Conservation (phyloP, 1,140 invertebrate species). For the Aphaenogaster ashmeadi region DNA sequence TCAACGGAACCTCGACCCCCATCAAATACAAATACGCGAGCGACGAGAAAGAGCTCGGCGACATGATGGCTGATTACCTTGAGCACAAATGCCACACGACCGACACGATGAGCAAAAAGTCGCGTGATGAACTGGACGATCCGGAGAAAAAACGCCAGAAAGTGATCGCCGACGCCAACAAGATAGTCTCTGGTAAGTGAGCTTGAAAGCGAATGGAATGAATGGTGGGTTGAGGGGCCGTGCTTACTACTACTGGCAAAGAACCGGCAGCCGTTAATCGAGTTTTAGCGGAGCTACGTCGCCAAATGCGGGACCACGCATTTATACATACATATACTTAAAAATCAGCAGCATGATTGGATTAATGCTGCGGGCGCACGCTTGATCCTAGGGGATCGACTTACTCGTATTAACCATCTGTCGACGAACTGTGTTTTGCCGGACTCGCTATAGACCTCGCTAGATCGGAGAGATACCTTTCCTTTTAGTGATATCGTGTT, state of each 20-base stretch:
- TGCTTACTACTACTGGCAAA: conserved; percentile 80
- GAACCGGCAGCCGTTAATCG: conserved; percentile 57
- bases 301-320: conserved; percentile 40
- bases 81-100: conserved; percentile 83
- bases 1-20: conserved; percentile 87
- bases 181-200: conserved; percentile 85
- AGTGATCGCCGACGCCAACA: conserved; percentile 85
- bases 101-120: conserved; percentile 84
- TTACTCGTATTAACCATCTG: conserved; percentile 68
- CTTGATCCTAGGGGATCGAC: conserved; percentile 62
- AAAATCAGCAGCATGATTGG: conserved; percentile 68
- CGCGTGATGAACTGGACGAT: conserved; percentile 81
- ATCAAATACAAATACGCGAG: conserved; percentile 87
- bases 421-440: conserved; percentile 52
- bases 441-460: conserved; percentile 48
- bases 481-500: conserved; percentile 76
- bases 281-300: conserved; percentile 59
- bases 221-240: conserved; percentile 85
- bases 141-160: conserved; percentile 84
- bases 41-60: conserved; percentile 86
- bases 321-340: conserved; percentile 51
- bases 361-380: conserved; percentile 73
- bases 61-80: conserved; percentile 86
- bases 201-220: conserved; percentile 41
- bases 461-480: conserved; percentile 64